Evolutionary conservation across 2,797 vertebrate genomes (phyloP), one percentile per base, ranked within the genome.

Genomic region (Calcarius lapponicus): DNA sequence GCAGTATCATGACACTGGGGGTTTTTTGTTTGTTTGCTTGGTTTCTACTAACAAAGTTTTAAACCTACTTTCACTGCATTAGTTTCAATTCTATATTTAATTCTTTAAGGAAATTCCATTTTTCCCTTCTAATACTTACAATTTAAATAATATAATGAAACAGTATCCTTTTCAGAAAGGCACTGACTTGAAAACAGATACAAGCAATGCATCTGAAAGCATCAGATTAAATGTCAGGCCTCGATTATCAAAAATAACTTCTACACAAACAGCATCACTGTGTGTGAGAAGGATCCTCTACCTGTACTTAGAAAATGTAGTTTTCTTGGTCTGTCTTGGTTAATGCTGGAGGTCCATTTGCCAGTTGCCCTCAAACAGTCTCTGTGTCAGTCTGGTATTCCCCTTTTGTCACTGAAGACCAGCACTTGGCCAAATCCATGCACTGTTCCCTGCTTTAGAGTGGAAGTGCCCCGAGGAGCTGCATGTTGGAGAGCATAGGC

Each of bases 401-500:
- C 31, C 16, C 26, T 26, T 58, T 42, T 15, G 34, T 11, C 78
- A 42, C 10, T 25, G 4, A 71, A 51, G 26, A n/a, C 48, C 18
- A 13, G 36, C 36, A 40, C 18, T 20, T 32, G 53, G 62, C 34
- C 42, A 48, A 71, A 74, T 6, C 15, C 2, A 3, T 7, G 40
- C 43, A 17, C 17, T 1, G 0, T 26, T 15, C 45, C 42, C 58
- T 29, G 36, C 31, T 20, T 36, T 13, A 56, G 56, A 7, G 25
- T 24, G 0, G 0, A 66, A 50, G 18, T 15, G 21, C 31, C 28
- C 8, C 32, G 34, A 47, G 8, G 15, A 67, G 19, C 11, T 19
- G 28, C 4, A 3, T 5, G 20, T 13, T 62, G 4, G 8, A 38
- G 50, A 87, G 38, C 26, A 16, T 1, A 8, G 31, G 60, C 57